phyloP scores from a whole-genome alignment of 2,888 invertebrate genomes.

The Tetragnatha montana region DNA sequence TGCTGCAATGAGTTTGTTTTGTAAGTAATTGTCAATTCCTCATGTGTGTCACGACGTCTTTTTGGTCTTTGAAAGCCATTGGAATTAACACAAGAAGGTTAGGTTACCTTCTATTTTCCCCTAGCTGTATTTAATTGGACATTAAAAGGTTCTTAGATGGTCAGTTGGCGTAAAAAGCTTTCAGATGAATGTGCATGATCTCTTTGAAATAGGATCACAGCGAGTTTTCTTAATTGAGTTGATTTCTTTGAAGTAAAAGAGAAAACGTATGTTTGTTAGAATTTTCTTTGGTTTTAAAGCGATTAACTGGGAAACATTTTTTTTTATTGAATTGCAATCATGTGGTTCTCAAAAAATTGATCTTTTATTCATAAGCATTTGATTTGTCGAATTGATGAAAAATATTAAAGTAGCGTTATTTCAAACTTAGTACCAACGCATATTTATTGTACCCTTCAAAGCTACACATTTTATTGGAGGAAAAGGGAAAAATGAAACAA shows the following conservation, averaged over 20 bases:
- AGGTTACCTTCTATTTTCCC: background rate
- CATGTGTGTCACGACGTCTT: background rate
- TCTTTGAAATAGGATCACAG: background rate
- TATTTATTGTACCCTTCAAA: no score
- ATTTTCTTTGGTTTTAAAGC: no score
- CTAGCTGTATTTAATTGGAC: background rate
- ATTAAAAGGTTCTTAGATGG: background rate
- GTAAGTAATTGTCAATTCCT: slow-evolving; percentile 5
- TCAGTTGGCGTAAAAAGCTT: background rate
- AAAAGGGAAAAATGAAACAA: no score
- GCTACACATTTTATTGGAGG: no score
- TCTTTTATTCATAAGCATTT: background rate
- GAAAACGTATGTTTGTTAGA: background rate
- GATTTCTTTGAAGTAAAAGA: background rate
- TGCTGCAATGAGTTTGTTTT: slow-evolving; percentile 5
- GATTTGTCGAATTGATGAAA: background rate
- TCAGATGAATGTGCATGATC: background rate
- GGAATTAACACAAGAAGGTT: background rate
- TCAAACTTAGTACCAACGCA: no score
- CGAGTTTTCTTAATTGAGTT: background rate
- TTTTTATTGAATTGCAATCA: background rate
- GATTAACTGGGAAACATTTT: background rate
- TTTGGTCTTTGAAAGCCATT: background rate
- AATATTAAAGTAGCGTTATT: no score
- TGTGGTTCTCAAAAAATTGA: background rate